Evolutionary conservation across 2,113 vertebrate genomes (phyloP), one percentile per base, ranked within the genome.

Genomic region (Phalacrocorax carbo): DNA sequence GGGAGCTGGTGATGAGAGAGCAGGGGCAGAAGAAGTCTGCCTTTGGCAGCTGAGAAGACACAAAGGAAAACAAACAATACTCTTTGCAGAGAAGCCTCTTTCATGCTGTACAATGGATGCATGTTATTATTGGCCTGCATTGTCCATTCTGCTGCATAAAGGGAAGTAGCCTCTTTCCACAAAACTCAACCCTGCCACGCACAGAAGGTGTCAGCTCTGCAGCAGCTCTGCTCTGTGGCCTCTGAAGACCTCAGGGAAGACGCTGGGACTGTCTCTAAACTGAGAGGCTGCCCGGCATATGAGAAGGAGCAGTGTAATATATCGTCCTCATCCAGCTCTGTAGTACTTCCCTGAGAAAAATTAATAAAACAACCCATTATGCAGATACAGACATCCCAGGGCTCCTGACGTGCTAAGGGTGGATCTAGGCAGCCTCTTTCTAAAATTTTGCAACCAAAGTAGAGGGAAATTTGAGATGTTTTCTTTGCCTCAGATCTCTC

Each of bases 61-160:
- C 79, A 97, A 97, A 88, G 34, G 60, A 84, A 95, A 90, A 72
- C 82, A 93, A 91, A 86, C n/a, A 89, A 55, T 57, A 77, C 15
- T 13, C 76, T 93, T 78, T 93, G 46, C 55, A 49, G 62, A 89
- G 88, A 87, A 87, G 44, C 11, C 42, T 77, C 70, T 90, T 95
- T 97, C 46, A 60, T 85, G 69, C 80, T 88, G 55, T 72, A 57
- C 60, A 90, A 88, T 72, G 46, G 79, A 42, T 77, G 42, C 1
- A 0, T 79, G 83, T 65, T 93, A 62, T 89, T 94, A 57, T 48
- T 94, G 88, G 70, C 70, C 34, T 5, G 5, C 46, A 20, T 60
- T 89, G 73, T 82, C 75, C n/a, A 3, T 55, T 65, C 81, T 80
- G 14, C 58, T 61, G 44, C 80, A 82, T 48, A 49, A 75, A 87